phyloP scores from a whole-genome alignment of 2,888 invertebrate genomes.

The Brenthis daphne region DNA sequence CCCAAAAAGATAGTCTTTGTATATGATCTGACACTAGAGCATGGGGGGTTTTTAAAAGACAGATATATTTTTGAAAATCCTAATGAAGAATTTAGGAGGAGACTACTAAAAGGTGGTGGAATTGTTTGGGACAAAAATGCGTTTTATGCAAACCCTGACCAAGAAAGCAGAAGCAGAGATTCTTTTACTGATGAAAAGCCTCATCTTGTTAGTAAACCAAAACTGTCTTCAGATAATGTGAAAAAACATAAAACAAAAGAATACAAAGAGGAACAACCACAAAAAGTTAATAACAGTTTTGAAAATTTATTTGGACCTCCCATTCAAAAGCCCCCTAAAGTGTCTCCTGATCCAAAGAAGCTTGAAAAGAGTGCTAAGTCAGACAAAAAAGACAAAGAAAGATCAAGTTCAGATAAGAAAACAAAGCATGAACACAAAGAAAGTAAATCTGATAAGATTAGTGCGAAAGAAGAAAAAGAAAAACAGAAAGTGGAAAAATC shows the following conservation, averaged over 20 bases:
- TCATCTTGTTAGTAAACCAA: conserved; percentile 87
- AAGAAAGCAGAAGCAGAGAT: conserved; percentile 81
- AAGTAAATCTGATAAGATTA: conserved; percentile 69
- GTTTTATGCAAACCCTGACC: conserved; percentile 76
- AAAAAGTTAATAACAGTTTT: conserved; percentile 80
- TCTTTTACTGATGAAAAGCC: conserved; percentile 81
- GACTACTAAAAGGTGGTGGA: conserved; percentile 93
- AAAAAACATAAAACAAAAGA: conserved; percentile 84
- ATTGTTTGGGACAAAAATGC: conserved; percentile 74
- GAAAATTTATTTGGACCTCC: conserved; percentile 92
- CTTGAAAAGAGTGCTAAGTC: conserved; percentile 62
- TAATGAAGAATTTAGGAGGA: conserved; percentile 93
- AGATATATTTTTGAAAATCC: conserved; percentile 92
- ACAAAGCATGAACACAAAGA: conserved; percentile 77
- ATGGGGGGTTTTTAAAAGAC: conserved; percentile 89
- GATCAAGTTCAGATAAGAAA: conserved; percentile 73
- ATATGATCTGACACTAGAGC: conserved; percentile 93
- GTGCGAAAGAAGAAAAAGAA: conserved; percentile 75
- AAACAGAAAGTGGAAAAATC: conserved; percentile 74
- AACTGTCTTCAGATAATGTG: conserved; percentile 81
- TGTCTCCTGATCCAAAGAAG: conserved; percentile 86
- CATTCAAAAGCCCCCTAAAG: conserved; percentile 88
- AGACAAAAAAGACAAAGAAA: conserved; percentile 83
- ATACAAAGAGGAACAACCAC: conserved; percentile 79
- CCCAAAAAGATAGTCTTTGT: conserved; percentile 91